Evolutionary conservation across 2,888 invertebrate species (phyloP), one percentile per base, ranked within the genome.

Genomic region (Rhamnusium bicolor): DNA sequence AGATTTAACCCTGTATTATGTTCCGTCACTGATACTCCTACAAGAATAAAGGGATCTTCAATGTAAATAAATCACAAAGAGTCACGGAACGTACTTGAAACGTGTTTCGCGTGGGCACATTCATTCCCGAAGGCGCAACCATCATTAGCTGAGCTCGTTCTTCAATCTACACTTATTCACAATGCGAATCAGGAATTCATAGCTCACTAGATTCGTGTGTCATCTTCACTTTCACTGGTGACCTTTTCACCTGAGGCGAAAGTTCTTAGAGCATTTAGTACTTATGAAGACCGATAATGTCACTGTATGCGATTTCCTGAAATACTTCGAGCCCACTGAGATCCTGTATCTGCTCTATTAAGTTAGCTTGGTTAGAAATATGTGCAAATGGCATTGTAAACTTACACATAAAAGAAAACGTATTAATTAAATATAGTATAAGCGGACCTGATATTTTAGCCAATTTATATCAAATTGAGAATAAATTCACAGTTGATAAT

Each of bases 151-250:
- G 54, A 54, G 14, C 40, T 21, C 46, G 40, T 47, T 21, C 40
- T 66, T 21, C 67, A 51, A 72, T 74, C 61, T 76, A 56, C 32
- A 71, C 71, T 71, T 63, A 67, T 70, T 63, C 54, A 69, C 74
- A 65, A 75, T 77, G 72, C 65, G 27, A 60, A 77, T 75, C 69
- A 73, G 61, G 75, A 68, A 74, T 66, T 74, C 77, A 77, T 78
- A 75, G 68, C 70, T 73, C 72, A 77, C 73, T 72, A 47, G 71
- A 66, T 69, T 74, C 75, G 76, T 73, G 74, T 71, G 72, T 75
- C 79, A 72, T 79, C 78, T 74, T 76, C 77, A 75, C 79, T 79
- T 79, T 79, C 79, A 72, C 79, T n/a, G 58, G n/a, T 74, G 75
- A 79, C 78, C 79, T 79, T 73, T 74, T 73, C 72, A 79, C 78